Conservation (phyloP, 2,113 vertebrate genomes). For the Delphinapterus leucas region DNA sequence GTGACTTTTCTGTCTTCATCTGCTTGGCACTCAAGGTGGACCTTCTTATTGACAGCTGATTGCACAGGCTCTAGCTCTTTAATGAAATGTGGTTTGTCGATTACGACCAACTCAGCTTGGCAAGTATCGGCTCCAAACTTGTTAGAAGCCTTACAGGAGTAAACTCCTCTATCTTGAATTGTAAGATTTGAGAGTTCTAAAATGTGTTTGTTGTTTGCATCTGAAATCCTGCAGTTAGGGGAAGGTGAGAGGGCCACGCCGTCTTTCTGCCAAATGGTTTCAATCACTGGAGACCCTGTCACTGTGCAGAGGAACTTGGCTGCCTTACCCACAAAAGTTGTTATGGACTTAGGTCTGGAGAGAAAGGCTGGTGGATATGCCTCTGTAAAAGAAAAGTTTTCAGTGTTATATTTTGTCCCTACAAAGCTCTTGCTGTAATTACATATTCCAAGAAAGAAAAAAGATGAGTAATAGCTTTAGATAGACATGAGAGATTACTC, state of each 20-base stretch:
- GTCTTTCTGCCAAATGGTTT: constrained; percentile 96
- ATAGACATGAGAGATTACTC: not conserved
- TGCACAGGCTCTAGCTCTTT: constrained; percentile 88
- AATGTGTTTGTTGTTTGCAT: constrained; percentile 90
- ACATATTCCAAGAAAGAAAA: constrained; percentile 31
- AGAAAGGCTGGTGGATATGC: constrained; percentile 94
- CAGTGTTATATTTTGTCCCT: constrained; percentile 66
- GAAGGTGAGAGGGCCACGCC: constrained; percentile 87
- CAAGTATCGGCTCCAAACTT: constrained; percentile 93
- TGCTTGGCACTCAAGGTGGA: constrained; percentile 95
- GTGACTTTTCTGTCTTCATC: constrained; percentile 96
- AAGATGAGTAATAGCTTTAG: constrained; percentile 38
- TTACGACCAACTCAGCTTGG: constrained; percentile 90
- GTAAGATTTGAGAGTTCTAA: constrained; percentile 91
- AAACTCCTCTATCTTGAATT: constrained; percentile 88
- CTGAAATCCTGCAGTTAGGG: constrained; percentile 86
- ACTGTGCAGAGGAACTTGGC: constrained; percentile 93
- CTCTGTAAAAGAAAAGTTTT: constrained; percentile 93
- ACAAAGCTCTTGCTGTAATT: not conserved
- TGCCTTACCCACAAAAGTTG: constrained; percentile 93
- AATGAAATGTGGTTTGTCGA: constrained; percentile 93
- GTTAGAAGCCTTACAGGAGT: constrained; percentile 98
- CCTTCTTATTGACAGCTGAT: constrained; percentile 89
- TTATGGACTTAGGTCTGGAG: constrained; percentile 94
- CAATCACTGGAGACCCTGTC: constrained; percentile 92